A percentile compares a stretch with the other conserved stretches of the same genome.
Evolutionary conservation across 2,113 vertebrate species (phyloP).

Genomic region (Psittacara wagleri): DNA sequence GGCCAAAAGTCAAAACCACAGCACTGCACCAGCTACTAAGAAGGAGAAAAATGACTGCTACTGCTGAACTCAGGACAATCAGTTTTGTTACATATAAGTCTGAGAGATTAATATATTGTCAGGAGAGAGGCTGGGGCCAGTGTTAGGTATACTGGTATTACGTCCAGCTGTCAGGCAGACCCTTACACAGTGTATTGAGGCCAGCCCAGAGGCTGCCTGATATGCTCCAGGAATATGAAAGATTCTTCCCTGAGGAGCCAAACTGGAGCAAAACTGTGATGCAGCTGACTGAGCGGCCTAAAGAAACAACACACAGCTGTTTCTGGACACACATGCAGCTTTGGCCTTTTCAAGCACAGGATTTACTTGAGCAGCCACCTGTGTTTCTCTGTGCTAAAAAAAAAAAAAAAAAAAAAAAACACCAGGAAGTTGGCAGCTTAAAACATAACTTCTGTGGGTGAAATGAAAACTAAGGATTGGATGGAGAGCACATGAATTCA

Average conservation of each 20-base stretch:
- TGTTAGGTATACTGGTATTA: not conserved
- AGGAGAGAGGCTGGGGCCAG: not conserved
- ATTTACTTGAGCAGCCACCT: not conserved
- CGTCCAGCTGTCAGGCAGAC: not conserved
- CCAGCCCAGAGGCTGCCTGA: not conserved
- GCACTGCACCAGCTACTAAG: too few relatives aligned
- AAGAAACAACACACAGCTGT: not conserved
- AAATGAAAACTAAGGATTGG: not conserved
- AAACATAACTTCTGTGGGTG: not conserved
- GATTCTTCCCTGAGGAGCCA: not conserved
- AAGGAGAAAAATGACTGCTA: too few relatives aligned
- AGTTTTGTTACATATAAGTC: not conserved
- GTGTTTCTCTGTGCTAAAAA: not conserved
- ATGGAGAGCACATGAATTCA: not conserved
- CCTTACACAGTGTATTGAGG: fast-evolving
- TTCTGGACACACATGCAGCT: not conserved
- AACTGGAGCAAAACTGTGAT: not conserved
- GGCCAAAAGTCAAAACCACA: too few relatives aligned
- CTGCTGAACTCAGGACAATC: not conserved
- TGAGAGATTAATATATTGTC: not conserved
- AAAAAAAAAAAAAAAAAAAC: not conserved
- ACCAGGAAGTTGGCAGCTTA: not conserved
- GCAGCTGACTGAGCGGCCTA: not conserved
- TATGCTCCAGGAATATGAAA: not conserved
- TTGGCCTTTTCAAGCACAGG: not conserved